phyloP scores from a whole-genome alignment of 2,113 vertebrate genomes.

The Pelusios castaneus region DNA sequence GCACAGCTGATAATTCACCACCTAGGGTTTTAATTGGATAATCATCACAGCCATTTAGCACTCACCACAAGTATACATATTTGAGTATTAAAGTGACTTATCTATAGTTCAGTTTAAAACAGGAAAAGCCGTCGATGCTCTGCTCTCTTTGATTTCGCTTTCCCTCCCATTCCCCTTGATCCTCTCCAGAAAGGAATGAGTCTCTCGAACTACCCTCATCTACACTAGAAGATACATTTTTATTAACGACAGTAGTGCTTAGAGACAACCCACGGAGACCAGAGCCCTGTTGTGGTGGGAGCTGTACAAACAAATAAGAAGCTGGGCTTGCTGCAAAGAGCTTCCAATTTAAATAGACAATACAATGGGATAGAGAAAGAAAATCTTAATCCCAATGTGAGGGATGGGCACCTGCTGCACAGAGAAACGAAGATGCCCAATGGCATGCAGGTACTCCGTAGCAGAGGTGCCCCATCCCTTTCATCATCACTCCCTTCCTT shows the following conservation, averaged over 20 bases:
- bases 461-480: neutral
- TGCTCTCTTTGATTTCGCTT: neutral
- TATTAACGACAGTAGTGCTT: too few species aligned
- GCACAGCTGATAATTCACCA: neutral
- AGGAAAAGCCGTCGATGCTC: neutral
- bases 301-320: neutral
- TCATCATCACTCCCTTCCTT: too few species aligned
- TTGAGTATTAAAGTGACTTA: neutral
- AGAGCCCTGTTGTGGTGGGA: neutral
- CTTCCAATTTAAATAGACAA: neutral
- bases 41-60: neutral
- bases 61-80: rapidly evolving
- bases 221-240: too few species aligned
- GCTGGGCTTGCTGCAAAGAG: neutral
- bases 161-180: neutral
- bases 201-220: too few species aligned
- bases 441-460: neutral
- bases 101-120: neutral
- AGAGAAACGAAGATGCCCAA: neutral
- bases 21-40: neutral
- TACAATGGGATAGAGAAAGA: rapidly evolving
- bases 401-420: neutral
- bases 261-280: too few species aligned
- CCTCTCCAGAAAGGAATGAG: neutral
- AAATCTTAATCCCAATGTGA: neutral